Base-by-base conservation (phyloP, 2,888 invertebrate species). In the Encarsia formosa region DNA sequence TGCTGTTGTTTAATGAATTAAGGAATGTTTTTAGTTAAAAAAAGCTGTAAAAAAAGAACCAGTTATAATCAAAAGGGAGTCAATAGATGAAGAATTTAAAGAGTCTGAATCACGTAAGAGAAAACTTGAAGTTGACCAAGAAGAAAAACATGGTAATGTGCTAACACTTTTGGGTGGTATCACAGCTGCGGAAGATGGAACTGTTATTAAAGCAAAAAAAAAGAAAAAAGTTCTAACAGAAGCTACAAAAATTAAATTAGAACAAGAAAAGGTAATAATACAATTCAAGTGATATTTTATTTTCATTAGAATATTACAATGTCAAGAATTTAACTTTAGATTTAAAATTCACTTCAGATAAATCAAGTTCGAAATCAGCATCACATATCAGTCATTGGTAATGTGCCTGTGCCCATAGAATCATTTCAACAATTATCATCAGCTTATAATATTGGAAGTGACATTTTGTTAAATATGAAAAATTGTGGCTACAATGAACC, bases 381-480 rank as follows among this genome's bases (percentile, higher is more conserved):
- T 68, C 83, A 83, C 40, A 92, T 97, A 56, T 84, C 83, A 63
- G 85, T 87, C 0, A 80, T 85, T 31, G 96, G 96, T 45, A 85
- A 87, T 64, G 74, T 92, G n/a, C 87, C 94, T 0, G 78, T 83
- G 35, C 93, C 94, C 0, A 76, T 90, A 2, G 77, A 78, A 54
- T 76, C 78, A 32, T 95, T 96, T 73, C 73, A 79, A 0, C 82
- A 88, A 45, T 75, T 95, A 8, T 64, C 73, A 4, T 62, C 68
- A 0, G 65, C 73, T 8, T 85, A 84, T 65, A 75, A 76, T 26
- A 75, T 92, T 5, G 74, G 79, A 1, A 68, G 76, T 5, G 78
- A 76, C 16, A 69, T 95, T 2, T 73, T 90, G 9, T 76, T 83
- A 23, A 93, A 90, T 59, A 76, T 95, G 5, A 75, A 70, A 20